Base-by-base conservation (phyloP, 2,113 vertebrate genomes). In the Pongo pygmaeus region DNA sequence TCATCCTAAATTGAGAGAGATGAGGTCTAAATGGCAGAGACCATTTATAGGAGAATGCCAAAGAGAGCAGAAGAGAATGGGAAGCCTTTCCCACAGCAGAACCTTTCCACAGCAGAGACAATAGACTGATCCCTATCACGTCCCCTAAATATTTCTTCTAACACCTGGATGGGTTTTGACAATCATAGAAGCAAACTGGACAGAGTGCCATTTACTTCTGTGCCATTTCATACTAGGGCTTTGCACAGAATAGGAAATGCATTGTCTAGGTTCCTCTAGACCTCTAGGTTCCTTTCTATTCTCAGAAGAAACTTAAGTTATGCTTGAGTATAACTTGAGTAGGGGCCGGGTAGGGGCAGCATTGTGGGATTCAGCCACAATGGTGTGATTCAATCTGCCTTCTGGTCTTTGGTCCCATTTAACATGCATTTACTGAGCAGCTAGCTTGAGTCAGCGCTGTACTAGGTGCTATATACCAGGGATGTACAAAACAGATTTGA, bases 201-300 rank as follows among this genome's bases (percentile, higher is more conserved):
- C 72, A 57, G 8, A 35, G 11, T 43, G 32, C 70, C 7, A 4
- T 77, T 95, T 52, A 55, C 80, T 90, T 85, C 67, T 57, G 11
- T 75, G 8, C 11, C 38, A 7, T 48, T 95, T 57, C 32, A 61
- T 57, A 16, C 12, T 79, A 22, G 25, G 59, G 13, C 89, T 92
- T 59, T 94, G 78, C 81, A 46, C 89, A 89, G 74, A 87, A 59
- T 93, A 81, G 10, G 32, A 89, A 92, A 87, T 86, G 5, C 2
- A n/a, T 90, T 87, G 84, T 79, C 95, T 96, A 46, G n/a, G 22
- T 80, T 90, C 46, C 46, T 95, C 64, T n/a, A 52, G 16, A 55
- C 52, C 52, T 55, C 52, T 55, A 55, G 52, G 52, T 55, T 32
- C 20, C 35, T 77, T 88, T 94, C 50, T 84, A 27, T 38, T 12